A percentile compares a stretch with the other conserved stretches of the same genome.
phyloP scores from a whole-genome alignment of 1,140 invertebrate genomes.

The Archegozetes longisetosus region DNA sequence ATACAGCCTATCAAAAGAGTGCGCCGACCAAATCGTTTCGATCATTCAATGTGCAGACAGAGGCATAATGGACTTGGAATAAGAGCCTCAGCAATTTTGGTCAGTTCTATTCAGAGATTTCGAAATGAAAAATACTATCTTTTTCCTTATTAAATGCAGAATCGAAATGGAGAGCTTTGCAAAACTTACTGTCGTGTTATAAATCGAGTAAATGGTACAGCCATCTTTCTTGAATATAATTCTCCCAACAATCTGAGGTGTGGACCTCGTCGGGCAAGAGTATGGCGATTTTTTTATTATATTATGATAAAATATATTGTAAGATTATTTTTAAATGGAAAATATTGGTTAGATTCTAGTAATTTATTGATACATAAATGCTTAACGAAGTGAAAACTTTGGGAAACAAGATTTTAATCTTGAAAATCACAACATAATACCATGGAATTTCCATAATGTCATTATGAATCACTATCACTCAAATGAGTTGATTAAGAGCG shows the following conservation, averaged over 20 bases:
- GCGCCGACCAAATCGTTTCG: constrained; percentile 3
- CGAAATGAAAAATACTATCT: neutral
- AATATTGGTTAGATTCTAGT: too few relatives aligned
- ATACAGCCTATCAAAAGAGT: too few relatives aligned
- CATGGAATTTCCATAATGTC: too few relatives aligned
- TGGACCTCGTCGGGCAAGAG: neutral
- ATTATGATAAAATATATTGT: neutral
- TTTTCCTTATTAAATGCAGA: neutral
- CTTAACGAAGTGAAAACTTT: too few relatives aligned
- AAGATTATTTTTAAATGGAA: neutral
- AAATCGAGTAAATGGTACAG: constrained; percentile 4
- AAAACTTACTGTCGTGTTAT: constrained; percentile 12
- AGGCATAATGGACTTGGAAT: constrained; percentile 1
- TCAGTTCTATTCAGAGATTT: neutral
- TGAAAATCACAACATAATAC: too few relatives aligned
- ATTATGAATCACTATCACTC: too few relatives aligned
- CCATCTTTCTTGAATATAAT: constrained; percentile 4
- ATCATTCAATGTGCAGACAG: constrained; percentile 6
- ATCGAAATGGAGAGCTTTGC: constrained; percentile 7
- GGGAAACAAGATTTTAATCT: too few relatives aligned
- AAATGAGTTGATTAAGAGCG: too few relatives aligned
- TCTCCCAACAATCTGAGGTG: constrained; percentile 7
- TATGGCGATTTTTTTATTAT: neutral
- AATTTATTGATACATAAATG: too few relatives aligned
- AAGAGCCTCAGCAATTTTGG: neutral